These are phyloP conservation scores for Agelas oroides DNA, from an alignment of 37 sponge, comb jelly and placozoan genomes.

Conservation along the genomic window DNA sequence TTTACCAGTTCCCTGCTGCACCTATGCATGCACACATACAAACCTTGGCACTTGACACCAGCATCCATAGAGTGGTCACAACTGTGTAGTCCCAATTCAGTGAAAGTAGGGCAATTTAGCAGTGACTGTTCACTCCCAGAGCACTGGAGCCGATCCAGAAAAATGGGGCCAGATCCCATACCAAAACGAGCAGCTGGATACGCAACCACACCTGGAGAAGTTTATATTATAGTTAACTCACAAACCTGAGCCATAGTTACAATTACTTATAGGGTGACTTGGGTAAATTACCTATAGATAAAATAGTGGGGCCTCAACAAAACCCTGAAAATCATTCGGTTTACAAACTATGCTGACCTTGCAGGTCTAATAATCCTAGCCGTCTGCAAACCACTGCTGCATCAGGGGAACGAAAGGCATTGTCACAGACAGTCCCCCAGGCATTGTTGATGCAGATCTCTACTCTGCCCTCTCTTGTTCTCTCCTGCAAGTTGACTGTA, in stretches of 20 bases:
- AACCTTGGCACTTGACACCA: slow-evolving; percentile 13
- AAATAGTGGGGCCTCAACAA: too few relatives aligned
- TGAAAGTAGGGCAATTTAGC: background rate
- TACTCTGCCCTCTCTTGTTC: slow-evolving; percentile 32
- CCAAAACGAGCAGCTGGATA: background rate
- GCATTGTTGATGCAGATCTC: slow-evolving; percentile 66
- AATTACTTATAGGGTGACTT: too few relatives aligned
- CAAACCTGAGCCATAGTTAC: too few relatives aligned
- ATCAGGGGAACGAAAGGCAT: slow-evolving; percentile 18
- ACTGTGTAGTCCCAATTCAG: slow-evolving; percentile 14
- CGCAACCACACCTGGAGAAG: too few relatives aligned
- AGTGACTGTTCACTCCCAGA: slow-evolving; percentile 8
- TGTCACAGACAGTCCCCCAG: slow-evolving; percentile 60
- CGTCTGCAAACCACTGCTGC: slow-evolving; percentile 31
- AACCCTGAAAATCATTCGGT: too few relatives aligned
- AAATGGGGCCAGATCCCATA: slow-evolving; percentile 14
- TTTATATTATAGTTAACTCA: too few relatives aligned
- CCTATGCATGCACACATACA: too few relatives aligned
- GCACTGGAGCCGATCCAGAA: slow-evolving; percentile 13
- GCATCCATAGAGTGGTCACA: slow-evolving; percentile 42
- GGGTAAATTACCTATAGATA: too few relatives aligned
- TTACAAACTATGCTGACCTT: too few relatives aligned
- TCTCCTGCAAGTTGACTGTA: background rate
- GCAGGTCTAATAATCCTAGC: background rate
- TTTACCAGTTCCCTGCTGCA: too few relatives aligned